Percentiles rank a stretch among this genome's conserved stretches.
Conservation (phyloP, 2,888 invertebrate genomes). For the Periphyllus acericola region DNA sequence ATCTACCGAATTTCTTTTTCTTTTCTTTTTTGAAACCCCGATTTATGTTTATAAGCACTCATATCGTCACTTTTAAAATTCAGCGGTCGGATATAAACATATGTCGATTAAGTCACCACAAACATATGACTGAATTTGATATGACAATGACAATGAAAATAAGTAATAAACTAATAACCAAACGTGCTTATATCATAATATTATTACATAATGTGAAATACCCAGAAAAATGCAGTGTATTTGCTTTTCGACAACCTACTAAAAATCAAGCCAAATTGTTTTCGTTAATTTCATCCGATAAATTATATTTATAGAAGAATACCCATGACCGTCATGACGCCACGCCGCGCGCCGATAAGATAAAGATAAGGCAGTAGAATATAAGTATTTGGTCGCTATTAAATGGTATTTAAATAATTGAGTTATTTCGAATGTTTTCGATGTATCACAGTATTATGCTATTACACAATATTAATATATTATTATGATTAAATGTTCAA, state of each 20-base stretch:
- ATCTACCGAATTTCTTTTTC: conserved; percentile 11
- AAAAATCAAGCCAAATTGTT: conserved; percentile 5
- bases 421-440: conserved; percentile 18
- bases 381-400: conserved; percentile 8
- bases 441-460: background rate
- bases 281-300: background rate
- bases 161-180: background rate
- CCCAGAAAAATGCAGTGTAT: conserved; percentile 5
- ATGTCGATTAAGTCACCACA: conserved; percentile 6
- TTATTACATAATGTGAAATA: conserved; percentile 7
- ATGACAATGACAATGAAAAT: conserved; percentile 3
- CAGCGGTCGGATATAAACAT: conserved; percentile 7
- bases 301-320: background rate
- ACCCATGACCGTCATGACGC: conserved; percentile 12
- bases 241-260: conserved; percentile 1
- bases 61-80: background rate
- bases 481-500: background rate
- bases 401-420: conserved; percentile 23
- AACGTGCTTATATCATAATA: no score
- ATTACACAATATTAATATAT: background rate
- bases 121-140: background rate
- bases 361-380: background rate
- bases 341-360: background rate
- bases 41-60: conserved; percentile 10
- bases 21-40: conserved; percentile 13